Conservation (phyloP, 1,140 invertebrate species). For the Bicyclus anynana region DNA sequence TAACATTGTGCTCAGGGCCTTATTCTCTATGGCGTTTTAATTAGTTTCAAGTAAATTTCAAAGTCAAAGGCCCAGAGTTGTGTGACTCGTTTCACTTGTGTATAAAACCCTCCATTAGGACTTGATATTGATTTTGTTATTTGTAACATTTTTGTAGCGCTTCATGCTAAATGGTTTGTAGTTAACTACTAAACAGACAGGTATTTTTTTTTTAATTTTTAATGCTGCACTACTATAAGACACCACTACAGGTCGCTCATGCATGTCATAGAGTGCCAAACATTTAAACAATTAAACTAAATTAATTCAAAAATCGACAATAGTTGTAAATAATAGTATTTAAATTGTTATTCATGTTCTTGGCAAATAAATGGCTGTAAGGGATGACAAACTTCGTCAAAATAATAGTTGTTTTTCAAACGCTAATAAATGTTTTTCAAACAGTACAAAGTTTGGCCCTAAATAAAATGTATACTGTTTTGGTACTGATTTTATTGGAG, state of each 20-base stretch:
- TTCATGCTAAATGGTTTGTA: slow-evolving; percentile 39
- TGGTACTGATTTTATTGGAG: too few species aligned
- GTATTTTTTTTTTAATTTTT: slow-evolving; percentile 9
- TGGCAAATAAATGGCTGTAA: too few species aligned
- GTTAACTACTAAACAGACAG: slow-evolving; percentile 10
- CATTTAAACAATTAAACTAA: too few species aligned
- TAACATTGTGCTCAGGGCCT: not conserved
- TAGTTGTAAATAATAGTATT: not conserved
- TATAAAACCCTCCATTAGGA: not conserved
- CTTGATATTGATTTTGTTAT: slow-evolving; percentile 12
- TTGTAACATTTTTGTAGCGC: slow-evolving; percentile 53
- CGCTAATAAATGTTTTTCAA: too few species aligned
- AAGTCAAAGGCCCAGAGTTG: not conserved
- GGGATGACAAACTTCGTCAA: too few species aligned
- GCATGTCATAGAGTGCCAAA: not conserved
- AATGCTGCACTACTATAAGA: slow-evolving; percentile 9
- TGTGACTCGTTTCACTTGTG: not conserved
- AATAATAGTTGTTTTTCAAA: too few species aligned
- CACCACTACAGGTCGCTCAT: not conserved
- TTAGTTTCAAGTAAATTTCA: too few species aligned
- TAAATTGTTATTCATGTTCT: too few species aligned
- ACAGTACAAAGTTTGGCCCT: not conserved
- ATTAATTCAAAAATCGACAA: too few species aligned
- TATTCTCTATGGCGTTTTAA: not conserved
- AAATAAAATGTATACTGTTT: too few species aligned